Evolutionary conservation across 37 sponge, comb jelly and placozoan genomes (phyloP).

Genomic region (Chondrilla cf. caribensis): DNA sequence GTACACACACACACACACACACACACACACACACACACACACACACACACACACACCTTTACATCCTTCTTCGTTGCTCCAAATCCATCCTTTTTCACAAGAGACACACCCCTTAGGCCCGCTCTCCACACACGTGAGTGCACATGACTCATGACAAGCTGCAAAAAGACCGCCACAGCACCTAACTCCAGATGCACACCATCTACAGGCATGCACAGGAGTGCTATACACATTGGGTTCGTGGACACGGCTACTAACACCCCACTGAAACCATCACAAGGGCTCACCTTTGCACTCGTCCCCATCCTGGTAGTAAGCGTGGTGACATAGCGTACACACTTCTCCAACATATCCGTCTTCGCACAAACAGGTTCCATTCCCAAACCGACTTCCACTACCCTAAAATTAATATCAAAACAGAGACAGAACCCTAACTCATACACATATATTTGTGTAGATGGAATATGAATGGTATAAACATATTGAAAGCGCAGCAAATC

Average conservation of each 20-base stretch:
- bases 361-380: slow-evolving; percentile 70
- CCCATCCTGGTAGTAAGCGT: slow-evolving; percentile 53
- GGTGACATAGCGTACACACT: slow-evolving; percentile 58
- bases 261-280: too few species aligned
- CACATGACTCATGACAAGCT: slow-evolving; percentile 28
- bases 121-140: slow-evolving; percentile 21
- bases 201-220: background rate
- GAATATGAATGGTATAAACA: too few species aligned
- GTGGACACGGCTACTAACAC: too few species aligned
- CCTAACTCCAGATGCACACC: background rate
- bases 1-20: too few species aligned
- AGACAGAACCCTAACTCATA: background rate
- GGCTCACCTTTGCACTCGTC: slow-evolving; percentile 34
- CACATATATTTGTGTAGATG: background rate
- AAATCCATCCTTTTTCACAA: slow-evolving; percentile 4
- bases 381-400: slow-evolving; percentile 75
- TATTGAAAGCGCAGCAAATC: too few species aligned
- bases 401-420: background rate
- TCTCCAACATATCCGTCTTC: slow-evolving; percentile 74
- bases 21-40: too few species aligned
- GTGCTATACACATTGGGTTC: too few species aligned
- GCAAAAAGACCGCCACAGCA: background rate
- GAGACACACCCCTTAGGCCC: slow-evolving; percentile 19
- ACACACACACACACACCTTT: background rate
- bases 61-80: slow-evolving; percentile 18